Base-by-base conservation (phyloP, 2,113 vertebrate species). In the Trochalopteron elliotii region DNA sequence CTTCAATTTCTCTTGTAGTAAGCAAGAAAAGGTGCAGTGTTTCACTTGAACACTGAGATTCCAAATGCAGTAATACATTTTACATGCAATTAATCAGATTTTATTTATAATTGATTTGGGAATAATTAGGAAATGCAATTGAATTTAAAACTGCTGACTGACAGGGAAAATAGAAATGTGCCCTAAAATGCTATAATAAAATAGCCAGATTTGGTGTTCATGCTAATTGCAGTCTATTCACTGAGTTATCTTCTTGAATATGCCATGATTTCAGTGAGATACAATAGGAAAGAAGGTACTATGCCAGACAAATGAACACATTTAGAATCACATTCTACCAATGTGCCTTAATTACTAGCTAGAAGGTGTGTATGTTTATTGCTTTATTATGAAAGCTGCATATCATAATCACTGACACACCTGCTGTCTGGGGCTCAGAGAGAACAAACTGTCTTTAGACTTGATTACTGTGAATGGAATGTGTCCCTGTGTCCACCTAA, bases 41-140 rank as follows among this genome's bases (percentile, higher is more conserved):
- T 93, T 33, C n/a, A 33, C 31, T 75, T 65, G 47, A 22, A 42
- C 1, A 7, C 28, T 65, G 44, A 87, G 27, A n/a, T 45, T 67
- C 35, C 35, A 89, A 94, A 81, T 28, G 55, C 35, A 61, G 37
- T 33, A 56, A 35, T 40, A 53, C 10, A n/a, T 64, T 78, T 75
- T 78, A 28, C 12, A 31, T 55, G 31, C 12, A 59, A 27, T 25
- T 78, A 61, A 9, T 71, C 75, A 56, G 40, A 81, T 81, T 88
- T 68, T 60, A 33, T 31, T 89, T 86, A 28, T 22, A 81, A 70
- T 47, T 3, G 2, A 77, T 83, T 63, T 47, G 39, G 39, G 65
- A 84, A 78, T 90, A 89, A 92, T 91, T 53, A 81, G 65, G 52
- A 89, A 94, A 75, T 68, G 28, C 39, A 82, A 52, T 83, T 91